Evolutionary conservation across 2,113 vertebrate species (phyloP).

Genomic region (Epinephelus cyanopodus): DNA sequence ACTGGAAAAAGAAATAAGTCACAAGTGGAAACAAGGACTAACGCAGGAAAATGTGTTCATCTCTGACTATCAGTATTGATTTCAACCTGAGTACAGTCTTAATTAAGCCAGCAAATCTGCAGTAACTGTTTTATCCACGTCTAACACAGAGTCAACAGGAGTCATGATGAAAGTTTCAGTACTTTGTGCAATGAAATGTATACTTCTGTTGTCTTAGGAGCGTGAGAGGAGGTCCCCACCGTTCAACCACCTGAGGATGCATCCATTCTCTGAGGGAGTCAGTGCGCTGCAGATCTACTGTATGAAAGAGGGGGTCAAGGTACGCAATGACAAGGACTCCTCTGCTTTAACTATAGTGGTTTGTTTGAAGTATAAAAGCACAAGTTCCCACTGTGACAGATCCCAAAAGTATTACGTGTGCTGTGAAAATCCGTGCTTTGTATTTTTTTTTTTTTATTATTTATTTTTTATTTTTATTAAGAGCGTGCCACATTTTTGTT

Average conservation of each 20-base stretch:
- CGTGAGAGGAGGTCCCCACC: slow-evolving; percentile 96
- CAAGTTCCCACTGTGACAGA: not conserved
- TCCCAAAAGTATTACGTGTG: not conserved
- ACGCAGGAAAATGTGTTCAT: not conserved
- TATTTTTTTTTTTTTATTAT: not conserved
- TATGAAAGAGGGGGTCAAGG: slow-evolving; percentile 99
- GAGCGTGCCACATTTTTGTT: not conserved
- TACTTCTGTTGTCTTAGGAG: slow-evolving; percentile 85
- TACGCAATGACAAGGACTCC: slow-evolving; percentile 60
- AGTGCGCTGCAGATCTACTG: slow-evolving; percentile 99
- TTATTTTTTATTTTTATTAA: not conserved
- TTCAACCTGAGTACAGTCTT: not conserved
- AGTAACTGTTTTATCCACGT: not conserved
- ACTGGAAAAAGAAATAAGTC: not conserved
- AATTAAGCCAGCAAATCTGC: not conserved
- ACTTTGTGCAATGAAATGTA: not conserved
- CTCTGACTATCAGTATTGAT: not conserved
- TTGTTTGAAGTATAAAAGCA: not conserved
- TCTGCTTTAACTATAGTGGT: not conserved
- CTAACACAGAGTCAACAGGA: not conserved
- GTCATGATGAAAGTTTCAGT: not conserved
- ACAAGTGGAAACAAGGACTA: not conserved
- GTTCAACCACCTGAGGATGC: slow-evolving; percentile 96
- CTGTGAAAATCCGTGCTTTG: not conserved
- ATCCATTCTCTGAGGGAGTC: slow-evolving; percentile 97